phyloP scores from a whole-genome alignment of 2,888 invertebrate species.

The Andrena bicolor region DNA sequence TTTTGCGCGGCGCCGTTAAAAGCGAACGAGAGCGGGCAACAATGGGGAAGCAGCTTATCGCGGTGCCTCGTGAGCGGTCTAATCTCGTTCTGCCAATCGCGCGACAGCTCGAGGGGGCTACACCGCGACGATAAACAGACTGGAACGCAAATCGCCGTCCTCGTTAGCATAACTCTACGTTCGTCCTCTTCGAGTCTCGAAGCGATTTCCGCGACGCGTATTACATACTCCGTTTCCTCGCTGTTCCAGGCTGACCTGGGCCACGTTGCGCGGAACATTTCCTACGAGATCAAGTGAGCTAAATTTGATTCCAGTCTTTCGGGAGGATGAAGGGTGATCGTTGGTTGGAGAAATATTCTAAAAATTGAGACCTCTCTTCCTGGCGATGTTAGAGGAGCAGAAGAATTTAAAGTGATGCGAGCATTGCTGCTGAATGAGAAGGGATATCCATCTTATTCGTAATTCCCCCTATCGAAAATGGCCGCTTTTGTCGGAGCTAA shows the following conservation, averaged over 20 bases:
- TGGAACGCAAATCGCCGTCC: conserved; percentile 73
- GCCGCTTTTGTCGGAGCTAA: no score
- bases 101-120: conserved; percentile 62
- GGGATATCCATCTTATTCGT: no score
- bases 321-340: no score
- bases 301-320: no score
- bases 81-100: conserved; percentile 75
- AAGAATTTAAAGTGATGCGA: no score
- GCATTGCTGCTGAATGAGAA: no score
- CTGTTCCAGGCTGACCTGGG: conserved; percentile 13
- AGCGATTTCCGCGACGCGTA: conserved; percentile 34
- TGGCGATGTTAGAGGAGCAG: no score
- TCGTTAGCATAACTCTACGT: conserved; percentile 73
- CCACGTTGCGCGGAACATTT: background rate
- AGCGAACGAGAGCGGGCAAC: conserved; percentile 68
- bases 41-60: conserved; percentile 70
- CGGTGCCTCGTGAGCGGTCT: conserved; percentile 61
- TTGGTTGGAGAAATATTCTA: no score
- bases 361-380: no score
- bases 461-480: no score
- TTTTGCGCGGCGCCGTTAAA: conserved; percentile 64
- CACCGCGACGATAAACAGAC: conserved; percentile 71
- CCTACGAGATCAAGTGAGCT: no score
- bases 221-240: conserved; percentile 14
- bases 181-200: conserved; percentile 62